Percentiles rank a stretch among this genome's conserved stretches.
Evolutionary conservation across 2,888 invertebrate species (phyloP).

Genomic region (Liodrosophila aerea): DNA sequence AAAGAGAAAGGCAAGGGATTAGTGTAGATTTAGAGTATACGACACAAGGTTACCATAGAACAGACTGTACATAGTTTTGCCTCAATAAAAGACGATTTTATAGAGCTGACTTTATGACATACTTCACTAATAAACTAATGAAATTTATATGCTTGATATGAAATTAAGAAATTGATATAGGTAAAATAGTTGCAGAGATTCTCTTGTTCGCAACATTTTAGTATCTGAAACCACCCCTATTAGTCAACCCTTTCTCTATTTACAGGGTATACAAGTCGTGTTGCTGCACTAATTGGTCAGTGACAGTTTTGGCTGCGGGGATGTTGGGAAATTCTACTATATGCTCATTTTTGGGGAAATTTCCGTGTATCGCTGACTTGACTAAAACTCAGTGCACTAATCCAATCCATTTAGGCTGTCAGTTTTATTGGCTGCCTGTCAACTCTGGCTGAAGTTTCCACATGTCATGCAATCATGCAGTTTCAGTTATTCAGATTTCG

Average conservation of each 20-base stretch:
- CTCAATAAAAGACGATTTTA: too few species aligned
- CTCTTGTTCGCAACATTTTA: too few species aligned
- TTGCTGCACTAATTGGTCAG: conserved; percentile 56
- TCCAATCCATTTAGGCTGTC: conserved; percentile 81
- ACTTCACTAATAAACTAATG: too few species aligned
- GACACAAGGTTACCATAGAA: background rate
- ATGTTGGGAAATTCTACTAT: conserved; percentile 24
- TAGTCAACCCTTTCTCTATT: background rate
- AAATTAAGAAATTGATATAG: too few species aligned
- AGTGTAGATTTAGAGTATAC: background rate
- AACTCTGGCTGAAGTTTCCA: conserved; percentile 63
- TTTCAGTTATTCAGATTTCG: conserved; percentile 66
- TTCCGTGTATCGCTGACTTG: conserved; percentile 75
- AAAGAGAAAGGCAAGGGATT: background rate
- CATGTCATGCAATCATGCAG: conserved; percentile 75
- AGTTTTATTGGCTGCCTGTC: conserved; percentile 78
- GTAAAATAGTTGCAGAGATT: too few species aligned
- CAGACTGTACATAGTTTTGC: background rate
- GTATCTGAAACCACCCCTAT: too few species aligned
- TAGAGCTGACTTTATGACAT: too few species aligned
- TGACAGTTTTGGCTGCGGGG: conserved; percentile 32
- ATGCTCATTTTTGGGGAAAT: conserved; percentile 23
- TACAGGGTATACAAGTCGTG: conserved; percentile 19
- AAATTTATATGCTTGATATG: too few species aligned
- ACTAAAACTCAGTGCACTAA: conserved; percentile 75